These are phyloP conservation scores for Sphaeridia pumilis DNA, from an alignment of 2,888 invertebrate species.

Conservation along the genomic window DNA sequence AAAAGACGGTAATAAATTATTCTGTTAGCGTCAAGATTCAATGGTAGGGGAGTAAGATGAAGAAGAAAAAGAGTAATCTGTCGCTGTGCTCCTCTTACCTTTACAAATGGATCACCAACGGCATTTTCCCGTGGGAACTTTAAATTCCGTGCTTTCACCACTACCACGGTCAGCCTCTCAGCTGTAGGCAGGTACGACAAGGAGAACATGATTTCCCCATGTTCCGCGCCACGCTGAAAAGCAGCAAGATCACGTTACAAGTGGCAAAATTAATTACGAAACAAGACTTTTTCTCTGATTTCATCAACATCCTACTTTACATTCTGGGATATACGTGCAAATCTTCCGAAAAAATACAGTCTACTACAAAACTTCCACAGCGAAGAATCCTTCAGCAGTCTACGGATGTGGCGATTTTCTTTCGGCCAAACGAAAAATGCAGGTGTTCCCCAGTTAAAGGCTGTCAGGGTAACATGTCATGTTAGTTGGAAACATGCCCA, in stretches of 20 bases:
- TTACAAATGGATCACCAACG: constrained; percentile 61
- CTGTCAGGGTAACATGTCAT: no score
- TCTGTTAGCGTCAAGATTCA: neutral
- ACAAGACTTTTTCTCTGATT: no score
- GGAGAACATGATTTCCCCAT: constrained; percentile 70
- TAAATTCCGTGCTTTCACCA: constrained; percentile 64
- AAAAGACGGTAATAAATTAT: constrained; percentile 13
- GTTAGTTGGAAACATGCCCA: no score
- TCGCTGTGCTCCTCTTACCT: constrained; percentile 44
- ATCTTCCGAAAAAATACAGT: no score
- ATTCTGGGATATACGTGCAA: no score
- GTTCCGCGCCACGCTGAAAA: constrained; percentile 51
- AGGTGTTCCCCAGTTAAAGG: no score
- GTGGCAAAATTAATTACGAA: no score
- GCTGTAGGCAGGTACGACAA: constrained; percentile 70
- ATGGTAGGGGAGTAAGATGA: neutral
- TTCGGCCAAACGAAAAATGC: no score
- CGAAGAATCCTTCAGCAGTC: no score
- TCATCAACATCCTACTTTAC: no score
- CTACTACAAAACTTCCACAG: no score
- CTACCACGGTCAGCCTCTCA: constrained; percentile 59
- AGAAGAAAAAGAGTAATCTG: neutral
- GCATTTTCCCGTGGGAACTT: constrained; percentile 47
- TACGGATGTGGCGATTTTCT: no score
- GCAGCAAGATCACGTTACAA: constrained; percentile 8